Base-by-base conservation (phyloP, 2,797 vertebrate species). In the Protonibea diacanthus region DNA sequence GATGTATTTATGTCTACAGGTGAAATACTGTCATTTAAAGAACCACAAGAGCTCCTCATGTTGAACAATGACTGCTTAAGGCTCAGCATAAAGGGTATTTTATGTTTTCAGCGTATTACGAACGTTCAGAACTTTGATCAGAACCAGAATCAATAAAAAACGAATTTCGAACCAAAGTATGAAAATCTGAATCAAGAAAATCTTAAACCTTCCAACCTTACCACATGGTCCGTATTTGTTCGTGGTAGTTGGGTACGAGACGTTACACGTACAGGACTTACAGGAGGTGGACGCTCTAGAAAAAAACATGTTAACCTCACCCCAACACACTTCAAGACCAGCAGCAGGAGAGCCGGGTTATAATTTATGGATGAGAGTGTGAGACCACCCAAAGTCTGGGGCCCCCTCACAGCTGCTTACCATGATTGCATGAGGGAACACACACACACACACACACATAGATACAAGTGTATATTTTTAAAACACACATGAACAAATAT, bases 361-460 rank as follows among this genome's bases (percentile, higher is more conserved):
- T 87, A 78, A 90, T 90, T 91, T 87, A 93, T 88, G 79, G 70
- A 90, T 74, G 78, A 80, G 62, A 56, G 84, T 81, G 86, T 81
- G 75, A 74, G 93, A 93, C 93, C 93, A 93, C 92, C 92, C 93
- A 93, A 44, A 83, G 79, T 82, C 25, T 15, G 53, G 68, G 79
- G 76, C 76, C 82, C 45, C 76, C 66, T 84, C 79, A 59, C 91
- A 92, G 92, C 90, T 92, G 91, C 81, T 87, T 21, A 80, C 72
- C 71, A 77, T 82, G 73, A 89, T 86, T 15, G 21, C 62, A 66
- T 27, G 13, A 49, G 62, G 63, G 42, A 29, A 75, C 68, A 53
- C 65, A 71, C 52, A 65, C 27, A 66, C 56, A 74, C 57, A 73
- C 77, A 77, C 71, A 81, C 79, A 70, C 82, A 71, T 14, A 60